Evolutionary conservation across 2,797 vertebrate genomes (phyloP), one percentile per base, ranked within the genome.

Genomic region (Acrossocheilus wenchowensis): DNA sequence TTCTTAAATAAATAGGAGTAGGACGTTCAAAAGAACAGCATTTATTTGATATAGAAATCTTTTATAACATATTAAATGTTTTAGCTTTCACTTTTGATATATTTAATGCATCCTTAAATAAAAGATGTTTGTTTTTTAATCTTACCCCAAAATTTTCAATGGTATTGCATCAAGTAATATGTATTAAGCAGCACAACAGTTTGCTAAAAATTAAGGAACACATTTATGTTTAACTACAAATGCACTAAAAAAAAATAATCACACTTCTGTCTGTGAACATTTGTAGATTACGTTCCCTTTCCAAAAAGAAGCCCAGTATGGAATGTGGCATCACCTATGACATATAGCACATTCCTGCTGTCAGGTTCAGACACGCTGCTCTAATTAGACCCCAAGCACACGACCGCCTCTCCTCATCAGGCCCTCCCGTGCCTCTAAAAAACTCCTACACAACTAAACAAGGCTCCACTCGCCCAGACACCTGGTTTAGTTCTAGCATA

Each of bases 321-420:
- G 74, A 77, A 87, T 45, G 82, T 86, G 82, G 87, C 89, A 84
- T 82, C 78, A 87, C 66, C 39, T 30, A 43, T 41, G 43, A 73
- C 84, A 87, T 86, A 62, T 66, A 62, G 68, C 75, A 86, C 87
- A 88, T 92, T 90, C 86, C 87, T 86, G 30, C 80, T 39, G 43
- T 89, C 87, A 87, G 86, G 90, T 83, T 88, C 62, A 78, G 82
- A 79, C 90, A 88, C 23, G 87, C 74, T 57, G 62, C 82, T 88
- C 71, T 82, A 73, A 84, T 84, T 68, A 85, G 83, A 54, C 72
- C 71, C 39, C 1, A 26, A 50, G 54, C 72, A 78, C 66, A 71
- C 8, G 60, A 26, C 17, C 36, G 41, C 41, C 60, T 77, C 48
- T 34, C 60, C 34, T 80, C 45, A 52, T 77, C 73, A 62, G 52